A percentile compares a stretch with the other conserved stretches of the same genome.
These are phyloP conservation scores for Hetaerina americana DNA, from an alignment of 1,140 invertebrate species.

Conservation along the genomic window DNA sequence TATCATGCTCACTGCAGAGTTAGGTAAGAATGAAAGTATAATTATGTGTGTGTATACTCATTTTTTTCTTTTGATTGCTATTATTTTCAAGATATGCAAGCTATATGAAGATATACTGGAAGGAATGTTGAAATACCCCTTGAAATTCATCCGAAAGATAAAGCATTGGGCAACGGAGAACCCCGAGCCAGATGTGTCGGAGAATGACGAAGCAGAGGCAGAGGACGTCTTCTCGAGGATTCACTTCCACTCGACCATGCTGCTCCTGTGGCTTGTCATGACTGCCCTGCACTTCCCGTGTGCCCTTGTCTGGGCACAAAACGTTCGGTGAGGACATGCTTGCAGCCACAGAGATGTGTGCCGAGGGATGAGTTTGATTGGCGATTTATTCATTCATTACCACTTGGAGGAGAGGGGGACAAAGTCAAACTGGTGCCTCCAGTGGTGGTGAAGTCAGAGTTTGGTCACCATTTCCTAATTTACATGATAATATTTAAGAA, in stretches of 20 bases:
- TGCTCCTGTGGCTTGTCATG: conserved; percentile 26
- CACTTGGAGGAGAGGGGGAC: too few species aligned
- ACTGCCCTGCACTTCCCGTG: conserved; percentile 29
- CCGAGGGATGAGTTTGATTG: too few species aligned
- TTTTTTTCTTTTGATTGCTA: conserved; percentile 6
- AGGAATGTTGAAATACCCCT: conserved; percentile 33
- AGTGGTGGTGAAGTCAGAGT: too few species aligned
- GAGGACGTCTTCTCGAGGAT: conserved; percentile 18
- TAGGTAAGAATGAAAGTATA: conserved; percentile 5
- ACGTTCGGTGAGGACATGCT: conserved; percentile 25
- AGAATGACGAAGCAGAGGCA: neutral
- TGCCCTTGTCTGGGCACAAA: conserved; percentile 34
- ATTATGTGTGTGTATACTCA: neutral
- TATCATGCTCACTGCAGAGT: conserved; percentile 7
- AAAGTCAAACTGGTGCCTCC: too few species aligned
- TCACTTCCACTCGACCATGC: conserved; percentile 26
- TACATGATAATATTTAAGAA: too few species aligned
- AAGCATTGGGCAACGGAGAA: neutral
- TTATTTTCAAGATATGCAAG: conserved; percentile 43
- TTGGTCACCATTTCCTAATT: too few species aligned
- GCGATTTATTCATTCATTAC: too few species aligned
- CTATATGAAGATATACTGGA: conserved; percentile 62
- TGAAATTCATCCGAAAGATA: conserved; percentile 11
- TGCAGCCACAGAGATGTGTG: too few species aligned
- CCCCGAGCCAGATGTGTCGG: neutral